A percentile compares a stretch with the other conserved stretches of the same genome.
phyloP scores from a whole-genome alignment of 1,140 invertebrate species.

The Drosophila mauritiana region DNA sequence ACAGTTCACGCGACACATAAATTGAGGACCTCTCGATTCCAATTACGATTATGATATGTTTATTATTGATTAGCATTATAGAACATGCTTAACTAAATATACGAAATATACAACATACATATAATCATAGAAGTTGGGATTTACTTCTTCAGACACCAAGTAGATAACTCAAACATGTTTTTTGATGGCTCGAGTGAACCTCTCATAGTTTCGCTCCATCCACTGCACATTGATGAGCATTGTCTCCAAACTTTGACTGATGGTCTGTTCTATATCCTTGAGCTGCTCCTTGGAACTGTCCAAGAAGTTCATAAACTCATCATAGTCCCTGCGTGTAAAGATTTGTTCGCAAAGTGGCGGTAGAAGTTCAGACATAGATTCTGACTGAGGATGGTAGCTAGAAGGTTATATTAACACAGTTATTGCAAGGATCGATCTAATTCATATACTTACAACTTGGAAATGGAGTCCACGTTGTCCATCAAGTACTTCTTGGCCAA shows the following conservation, averaged over 20 bases:
- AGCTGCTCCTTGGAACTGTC: slow-evolving; percentile 75
- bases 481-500: slow-evolving; percentile 88
- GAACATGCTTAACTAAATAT: slow-evolving; percentile 80
- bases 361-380: slow-evolving; percentile 81
- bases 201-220: slow-evolving; percentile 67
- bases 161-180: too few species aligned
- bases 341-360: slow-evolving; percentile 84
- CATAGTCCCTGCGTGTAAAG: slow-evolving; percentile 77
- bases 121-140: slow-evolving; percentile 21
- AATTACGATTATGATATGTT: slow-evolving; percentile 68
- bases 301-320: slow-evolving; percentile 84
- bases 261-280: slow-evolving; percentile 84
- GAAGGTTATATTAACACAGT: background rate
- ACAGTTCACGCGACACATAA: slow-evolving; percentile 19
- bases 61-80: slow-evolving; percentile 77
- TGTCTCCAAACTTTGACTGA: slow-evolving; percentile 85
- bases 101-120: slow-evolving; percentile 73
- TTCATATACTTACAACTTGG: slow-evolving; percentile 85
- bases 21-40: slow-evolving; percentile 55
- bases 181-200: background rate
- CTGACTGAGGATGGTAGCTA: slow-evolving; percentile 84
- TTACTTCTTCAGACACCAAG: background rate
- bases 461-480: slow-evolving; percentile 86
- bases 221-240: slow-evolving; percentile 85
- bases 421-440: too few species aligned